A percentile compares a stretch with the other conserved stretches of the same genome.
Evolutionary conservation across 2,888 invertebrate species (phyloP).

Genomic region (Archips crataeganus): DNA sequence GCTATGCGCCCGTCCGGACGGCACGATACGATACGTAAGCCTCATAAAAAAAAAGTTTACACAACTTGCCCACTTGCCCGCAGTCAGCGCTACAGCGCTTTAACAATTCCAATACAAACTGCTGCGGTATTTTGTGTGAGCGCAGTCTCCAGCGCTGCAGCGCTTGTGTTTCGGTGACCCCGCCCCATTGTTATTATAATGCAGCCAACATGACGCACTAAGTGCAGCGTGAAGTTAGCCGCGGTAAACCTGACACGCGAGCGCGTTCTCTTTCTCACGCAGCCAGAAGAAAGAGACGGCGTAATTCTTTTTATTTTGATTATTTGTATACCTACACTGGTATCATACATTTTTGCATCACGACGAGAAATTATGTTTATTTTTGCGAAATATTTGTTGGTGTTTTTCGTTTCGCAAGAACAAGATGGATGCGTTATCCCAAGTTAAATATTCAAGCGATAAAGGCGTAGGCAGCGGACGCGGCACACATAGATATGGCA

Average conservation of each 20-base stretch:
- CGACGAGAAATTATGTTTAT: conserved; percentile 23
- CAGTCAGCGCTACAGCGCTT: conserved; percentile 57
- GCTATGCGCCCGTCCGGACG: conserved; percentile 65
- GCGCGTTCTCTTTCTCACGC: conserved; percentile 54
- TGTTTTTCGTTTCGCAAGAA: conserved; percentile 6
- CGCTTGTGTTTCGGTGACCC: conserved; percentile 53
- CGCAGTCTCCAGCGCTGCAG: conserved; percentile 57
- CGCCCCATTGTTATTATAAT: conserved; percentile 83
- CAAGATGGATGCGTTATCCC: conserved; percentile 15
- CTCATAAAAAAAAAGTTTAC: conserved; percentile 77
- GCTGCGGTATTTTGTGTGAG: conserved; percentile 8
- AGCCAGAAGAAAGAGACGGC: conserved; percentile 52
- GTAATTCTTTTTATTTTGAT: conserved; percentile 46
- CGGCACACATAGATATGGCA: conserved; percentile 36
- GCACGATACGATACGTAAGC: conserved; percentile 76
- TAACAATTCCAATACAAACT: conserved; percentile 16
- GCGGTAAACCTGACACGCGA: conserved; percentile 50
- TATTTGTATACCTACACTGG: conserved; percentile 41
- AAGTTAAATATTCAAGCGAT: conserved; percentile 23
- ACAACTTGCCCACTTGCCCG: conserved; percentile 62
- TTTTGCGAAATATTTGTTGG: conserved; percentile 18
- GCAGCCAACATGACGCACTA: conserved; percentile 81
- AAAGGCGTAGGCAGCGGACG: conserved; percentile 33
- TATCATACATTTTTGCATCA: conserved; percentile 26
- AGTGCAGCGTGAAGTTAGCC: conserved; percentile 70